Evolutionary conservation across 2,888 invertebrate species (phyloP), one percentile per base, ranked within the genome.

Genomic region (Tiliacea aurago): DNA sequence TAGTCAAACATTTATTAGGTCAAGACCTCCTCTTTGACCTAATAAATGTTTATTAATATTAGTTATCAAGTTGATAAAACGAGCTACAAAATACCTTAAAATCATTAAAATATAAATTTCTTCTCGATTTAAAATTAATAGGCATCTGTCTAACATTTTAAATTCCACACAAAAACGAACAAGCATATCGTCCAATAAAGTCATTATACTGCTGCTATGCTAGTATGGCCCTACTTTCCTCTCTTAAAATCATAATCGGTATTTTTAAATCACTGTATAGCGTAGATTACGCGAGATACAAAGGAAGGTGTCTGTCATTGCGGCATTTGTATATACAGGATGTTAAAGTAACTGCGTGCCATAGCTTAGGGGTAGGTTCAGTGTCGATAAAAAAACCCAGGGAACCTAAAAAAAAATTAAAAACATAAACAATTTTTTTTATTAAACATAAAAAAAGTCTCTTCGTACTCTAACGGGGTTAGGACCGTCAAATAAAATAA

Each of bases 51-150:
- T 37, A 33, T 5, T 13, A 37, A 28, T 37, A 33, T 5, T 13
- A 37, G 6, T 67, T 55, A 68, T 78, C 45, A 51, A 37, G 11
- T 37, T 20, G 37, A 58, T 63, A 51, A 45, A 62, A 53, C 15
- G 20, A 15, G 9, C 23, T 43, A 41, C 6, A 23, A 33, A 61
- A 33, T 49, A 45, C 2, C 4, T 18, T 23, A 41, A 43, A 11
- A 20, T 23, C 45, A 20, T 58, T 20, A 13, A 15, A 28, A 28
- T 28, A 28, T 28, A 28, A 28, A 45, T 1, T 18, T 23, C 3
- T 28, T 41, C 15, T 11, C 20, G 11, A 43, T 43, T 45, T 23
- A 15, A 18, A 23, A 23, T 41, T 15, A 18, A 37, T 37, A 59
- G 6, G 23, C 23, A 23, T 6, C 1, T 68, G 9, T 53, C 2